Evolutionary conservation across 2,888 invertebrate genomes (phyloP).

Genomic region (Parasteatoda lunata): DNA sequence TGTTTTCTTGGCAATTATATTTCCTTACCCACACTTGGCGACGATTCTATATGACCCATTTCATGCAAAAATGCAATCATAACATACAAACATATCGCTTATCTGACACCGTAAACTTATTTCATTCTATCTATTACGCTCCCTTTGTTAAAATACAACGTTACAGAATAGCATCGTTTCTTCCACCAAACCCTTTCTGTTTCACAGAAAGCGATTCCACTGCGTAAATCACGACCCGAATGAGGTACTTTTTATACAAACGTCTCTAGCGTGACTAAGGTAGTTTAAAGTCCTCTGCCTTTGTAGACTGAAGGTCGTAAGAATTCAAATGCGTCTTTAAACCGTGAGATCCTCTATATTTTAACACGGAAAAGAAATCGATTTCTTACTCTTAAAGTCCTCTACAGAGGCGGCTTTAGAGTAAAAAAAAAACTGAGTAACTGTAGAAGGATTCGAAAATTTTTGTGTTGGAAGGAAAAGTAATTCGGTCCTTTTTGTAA

Average conservation of each 20-base stretch:
- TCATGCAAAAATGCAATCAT: too few relatives aligned
- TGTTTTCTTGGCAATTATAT: too few relatives aligned
- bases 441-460: background rate
- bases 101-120: too few relatives aligned
- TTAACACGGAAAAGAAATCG: conserved; percentile 22
- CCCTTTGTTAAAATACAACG: too few relatives aligned
- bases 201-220: background rate
- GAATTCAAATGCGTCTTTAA: conserved; percentile 36
- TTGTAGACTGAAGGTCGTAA: conserved; percentile 6
- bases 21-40: too few relatives aligned
- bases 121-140: too few relatives aligned
- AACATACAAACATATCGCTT: too few relatives aligned
- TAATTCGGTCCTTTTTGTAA: too few relatives aligned
- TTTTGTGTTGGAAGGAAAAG: background rate
- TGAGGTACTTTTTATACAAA: conserved; percentile 45
- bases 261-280: conserved; percentile 27
- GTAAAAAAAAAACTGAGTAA: background rate
- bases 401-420: background rate
- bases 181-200: background rate
- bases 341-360: conserved; percentile 12
- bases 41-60: too few relatives aligned
- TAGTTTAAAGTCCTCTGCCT: conserved; percentile 3
- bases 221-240: conserved; percentile 21
- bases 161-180: too few relatives aligned
- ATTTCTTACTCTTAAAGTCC: background rate